Conservation (phyloP, 2,888 invertebrate species). For the Cephus sareptanus region DNA sequence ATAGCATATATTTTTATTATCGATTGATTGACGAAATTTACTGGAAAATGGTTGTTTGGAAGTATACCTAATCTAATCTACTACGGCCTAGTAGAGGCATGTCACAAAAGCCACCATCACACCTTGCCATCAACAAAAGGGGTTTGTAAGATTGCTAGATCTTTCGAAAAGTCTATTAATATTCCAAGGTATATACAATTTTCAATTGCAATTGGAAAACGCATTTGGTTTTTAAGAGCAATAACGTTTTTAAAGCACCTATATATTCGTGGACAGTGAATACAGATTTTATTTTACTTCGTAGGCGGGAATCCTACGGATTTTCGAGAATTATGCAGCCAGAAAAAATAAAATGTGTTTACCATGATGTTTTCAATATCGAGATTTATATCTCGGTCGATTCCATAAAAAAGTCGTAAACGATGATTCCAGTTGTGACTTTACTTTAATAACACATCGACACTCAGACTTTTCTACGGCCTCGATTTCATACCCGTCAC, state of each 20-base stretch:
- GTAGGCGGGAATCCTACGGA: neutral
- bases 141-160: neutral
- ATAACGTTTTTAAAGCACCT: neutral
- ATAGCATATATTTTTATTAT: conserved; percentile 13
- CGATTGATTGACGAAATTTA: conserved; percentile 48
- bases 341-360: conserved; percentile 26
- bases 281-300: neutral
- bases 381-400: conserved; percentile 9
- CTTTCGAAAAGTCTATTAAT: neutral
- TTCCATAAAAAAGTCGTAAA: neutral
- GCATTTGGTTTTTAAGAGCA: neutral
- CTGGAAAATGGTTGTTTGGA: conserved; percentile 33
- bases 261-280: neutral
- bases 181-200: neutral
- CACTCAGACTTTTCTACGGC: neutral
- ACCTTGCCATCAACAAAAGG: neutral
- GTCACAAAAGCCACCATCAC: neutral
- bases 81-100: neutral
- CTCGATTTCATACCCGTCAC: neutral
- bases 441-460: conserved; percentile 26
- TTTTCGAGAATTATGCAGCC: conserved; percentile 26
- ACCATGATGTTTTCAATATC: conserved; percentile 16
- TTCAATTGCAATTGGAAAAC: neutral
- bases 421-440: conserved; percentile 19
- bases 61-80: conserved; percentile 16